These are phyloP conservation scores for Corythornis vintsioides DNA, from an alignment of 2,113 vertebrate species.

Conservation along the genomic window DNA sequence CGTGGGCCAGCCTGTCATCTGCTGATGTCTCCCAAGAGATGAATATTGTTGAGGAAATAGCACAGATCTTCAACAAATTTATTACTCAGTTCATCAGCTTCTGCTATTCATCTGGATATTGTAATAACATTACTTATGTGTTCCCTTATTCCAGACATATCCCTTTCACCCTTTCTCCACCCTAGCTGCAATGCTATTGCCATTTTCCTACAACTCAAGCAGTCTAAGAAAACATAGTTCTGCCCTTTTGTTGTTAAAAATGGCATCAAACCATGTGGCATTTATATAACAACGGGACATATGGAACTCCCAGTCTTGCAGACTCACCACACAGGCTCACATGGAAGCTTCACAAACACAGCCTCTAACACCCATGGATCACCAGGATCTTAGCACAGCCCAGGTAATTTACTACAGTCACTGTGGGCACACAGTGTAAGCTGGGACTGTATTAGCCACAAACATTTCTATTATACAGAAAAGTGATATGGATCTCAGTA, in stretches of 20 bases:
- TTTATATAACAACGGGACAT: neutral
- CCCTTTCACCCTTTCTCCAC: neutral
- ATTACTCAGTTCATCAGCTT: neutral
- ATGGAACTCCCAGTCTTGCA: neutral
- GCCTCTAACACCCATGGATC: neutral
- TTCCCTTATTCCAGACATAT: neutral
- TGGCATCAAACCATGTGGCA: neutral
- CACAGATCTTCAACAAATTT: neutral
- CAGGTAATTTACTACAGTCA: neutral
- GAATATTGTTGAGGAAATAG: neutral
- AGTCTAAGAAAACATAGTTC: neutral
- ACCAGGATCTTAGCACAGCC: neutral
- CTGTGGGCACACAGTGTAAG: neutral
- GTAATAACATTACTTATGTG: neutral
- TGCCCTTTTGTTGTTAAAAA: neutral
- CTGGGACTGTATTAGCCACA: rapidly evolving
- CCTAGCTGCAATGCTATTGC: neutral
- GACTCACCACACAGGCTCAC: neutral
- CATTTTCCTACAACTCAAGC: neutral
- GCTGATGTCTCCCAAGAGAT: neutral
- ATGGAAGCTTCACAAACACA: neutral
- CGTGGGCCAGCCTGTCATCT: rapidly evolving
- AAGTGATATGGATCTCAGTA: neutral
- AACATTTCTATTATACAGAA: neutral
- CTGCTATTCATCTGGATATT: neutral